phyloP scores from a whole-genome alignment of 1,140 invertebrate genomes.

The Aphaenogaster floridana region DNA sequence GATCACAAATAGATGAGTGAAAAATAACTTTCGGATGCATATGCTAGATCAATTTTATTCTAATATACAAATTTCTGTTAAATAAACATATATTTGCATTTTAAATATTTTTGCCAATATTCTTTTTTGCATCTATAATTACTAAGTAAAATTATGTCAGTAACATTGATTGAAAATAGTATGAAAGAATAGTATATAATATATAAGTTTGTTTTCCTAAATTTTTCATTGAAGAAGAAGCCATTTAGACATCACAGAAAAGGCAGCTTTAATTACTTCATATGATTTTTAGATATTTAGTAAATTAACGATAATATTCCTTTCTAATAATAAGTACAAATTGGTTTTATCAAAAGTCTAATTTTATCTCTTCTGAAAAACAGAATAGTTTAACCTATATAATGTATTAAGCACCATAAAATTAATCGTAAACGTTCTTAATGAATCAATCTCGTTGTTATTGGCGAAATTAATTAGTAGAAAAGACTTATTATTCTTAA shows the following conservation, averaged over 20 bases:
- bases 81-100: background rate
- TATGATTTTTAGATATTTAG: background rate
- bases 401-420: background rate
- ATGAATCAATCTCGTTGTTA: background rate
- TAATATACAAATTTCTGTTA: background rate
- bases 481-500: background rate
- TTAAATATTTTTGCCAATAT: background rate
- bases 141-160: background rate
- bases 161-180: background rate
- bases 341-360: background rate
- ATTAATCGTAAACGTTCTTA: background rate
- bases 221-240: background rate
- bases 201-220: background rate
- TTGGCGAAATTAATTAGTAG: constrained; percentile 4
- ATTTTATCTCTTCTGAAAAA: background rate
- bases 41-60: background rate
- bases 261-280: constrained; percentile 11
- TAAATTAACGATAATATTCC: background rate
- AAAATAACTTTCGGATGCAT: constrained; percentile 56
- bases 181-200: background rate
- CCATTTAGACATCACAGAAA: background rate
- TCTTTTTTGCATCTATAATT: background rate
- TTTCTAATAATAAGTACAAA: background rate
- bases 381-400: background rate
- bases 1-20: constrained; percentile 9